These are phyloP conservation scores for Podarcis muralis DNA, from an alignment of 2,113 vertebrate species.

Conservation along the genomic window DNA sequence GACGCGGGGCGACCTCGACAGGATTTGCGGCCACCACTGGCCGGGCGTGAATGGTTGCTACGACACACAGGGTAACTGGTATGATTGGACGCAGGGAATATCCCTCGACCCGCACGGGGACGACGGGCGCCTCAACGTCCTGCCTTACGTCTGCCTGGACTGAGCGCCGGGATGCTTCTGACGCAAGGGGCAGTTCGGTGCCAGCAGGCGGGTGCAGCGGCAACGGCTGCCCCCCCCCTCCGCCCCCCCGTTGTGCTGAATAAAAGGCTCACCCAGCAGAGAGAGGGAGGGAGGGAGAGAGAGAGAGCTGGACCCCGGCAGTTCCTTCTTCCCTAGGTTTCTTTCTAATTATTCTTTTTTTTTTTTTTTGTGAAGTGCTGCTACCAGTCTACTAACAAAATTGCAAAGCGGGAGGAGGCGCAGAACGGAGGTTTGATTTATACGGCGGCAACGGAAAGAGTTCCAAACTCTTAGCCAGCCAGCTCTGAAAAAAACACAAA, in stretches of 20 bases:
- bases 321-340: constrained; percentile 62
- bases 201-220: constrained; percentile 65
- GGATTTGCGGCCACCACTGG: constrained; percentile 86
- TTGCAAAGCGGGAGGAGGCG: constrained; percentile 71
- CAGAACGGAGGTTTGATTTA: constrained; percentile 61
- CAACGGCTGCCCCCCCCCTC: constrained; percentile 67
- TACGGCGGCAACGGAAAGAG: constrained; percentile 48
- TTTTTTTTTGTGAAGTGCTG: constrained; percentile 85
- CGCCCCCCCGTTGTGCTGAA: constrained; percentile 70
- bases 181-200: constrained; percentile 77
- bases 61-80: constrained; percentile 94
- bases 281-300: constrained; percentile 54
- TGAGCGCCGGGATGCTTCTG: constrained; percentile 76
- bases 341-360: constrained; percentile 43
- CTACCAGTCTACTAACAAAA: constrained; percentile 86
- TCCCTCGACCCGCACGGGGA: constrained; percentile 90
- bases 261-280: constrained; percentile 62
- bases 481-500: constrained; percentile 71
- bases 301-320: constrained; percentile 56
- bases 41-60: constrained; percentile 93
- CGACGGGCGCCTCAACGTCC: constrained; percentile 89
- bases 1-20: constrained; percentile 79
- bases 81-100: constrained; percentile 96
- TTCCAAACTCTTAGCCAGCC: constrained; percentile 79
- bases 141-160: constrained; percentile 96